Conservation (phyloP, 2,888 invertebrate species). For the Plusia festucae region DNA sequence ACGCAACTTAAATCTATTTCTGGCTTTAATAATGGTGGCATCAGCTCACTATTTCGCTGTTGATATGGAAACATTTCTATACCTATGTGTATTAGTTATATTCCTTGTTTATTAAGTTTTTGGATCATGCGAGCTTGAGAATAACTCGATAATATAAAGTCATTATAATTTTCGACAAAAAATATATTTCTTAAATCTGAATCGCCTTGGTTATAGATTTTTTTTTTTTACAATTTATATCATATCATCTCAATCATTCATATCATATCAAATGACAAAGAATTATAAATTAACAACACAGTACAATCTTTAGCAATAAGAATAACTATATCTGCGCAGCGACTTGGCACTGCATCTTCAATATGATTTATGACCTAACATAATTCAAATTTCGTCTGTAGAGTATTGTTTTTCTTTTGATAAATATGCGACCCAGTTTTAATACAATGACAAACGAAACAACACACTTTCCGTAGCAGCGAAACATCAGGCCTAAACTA, state of each 20-base stretch:
- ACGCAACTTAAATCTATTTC: slow-evolving; percentile 40
- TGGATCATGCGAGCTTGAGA: not conserved
- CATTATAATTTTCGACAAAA: too few species aligned
- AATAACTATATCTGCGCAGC: not conserved
- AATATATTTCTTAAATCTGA: not conserved
- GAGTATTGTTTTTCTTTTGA: slow-evolving; percentile 24
- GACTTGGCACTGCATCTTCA: not conserved
- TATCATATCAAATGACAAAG: too few species aligned
- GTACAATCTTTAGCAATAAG: not conserved
- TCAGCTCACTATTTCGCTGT: slow-evolving; percentile 16
- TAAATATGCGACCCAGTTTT: slow-evolving; percentile 30
- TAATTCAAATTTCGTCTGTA: slow-evolving; percentile 4
- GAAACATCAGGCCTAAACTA: slow-evolving; percentile 13
- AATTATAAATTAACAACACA: not conserved
- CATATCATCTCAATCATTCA: too few species aligned
- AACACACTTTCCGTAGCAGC: slow-evolving; percentile 25
- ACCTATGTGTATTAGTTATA: too few species aligned
- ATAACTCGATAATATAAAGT: not conserved
- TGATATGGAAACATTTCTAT: slow-evolving; percentile 12
- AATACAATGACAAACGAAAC: slow-evolving; percentile 16
- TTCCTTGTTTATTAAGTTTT: too few species aligned
- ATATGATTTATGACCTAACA: not conserved
- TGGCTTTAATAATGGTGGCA: slow-evolving; percentile 25
- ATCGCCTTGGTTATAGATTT: not conserved
- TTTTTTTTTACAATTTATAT: not conserved